These are phyloP conservation scores for Melieria crassipennis DNA, from an alignment of 2,888 invertebrate species.

Conservation along the genomic window DNA sequence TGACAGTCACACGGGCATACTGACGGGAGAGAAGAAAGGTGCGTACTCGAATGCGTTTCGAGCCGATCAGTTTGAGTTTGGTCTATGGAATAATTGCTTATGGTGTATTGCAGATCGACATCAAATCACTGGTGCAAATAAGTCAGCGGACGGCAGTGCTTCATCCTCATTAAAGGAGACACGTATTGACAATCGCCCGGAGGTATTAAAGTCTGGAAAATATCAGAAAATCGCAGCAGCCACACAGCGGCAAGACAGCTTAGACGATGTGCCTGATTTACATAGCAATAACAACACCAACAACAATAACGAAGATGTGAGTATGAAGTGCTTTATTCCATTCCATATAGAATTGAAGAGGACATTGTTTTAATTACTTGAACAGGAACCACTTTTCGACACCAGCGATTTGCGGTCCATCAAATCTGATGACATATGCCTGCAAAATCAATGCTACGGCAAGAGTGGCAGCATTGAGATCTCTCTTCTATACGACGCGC, in stretches of 20 bases:
- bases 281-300: conserved; percentile 74
- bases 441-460: conserved; percentile 64
- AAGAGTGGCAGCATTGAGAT: conserved; percentile 85
- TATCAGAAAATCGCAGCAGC: conserved; percentile 54
- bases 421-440: conserved; percentile 64
- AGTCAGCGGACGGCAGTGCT: conserved; percentile 47
- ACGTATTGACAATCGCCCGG: conserved; percentile 70
- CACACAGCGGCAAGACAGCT: conserved; percentile 55
- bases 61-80: not conserved
- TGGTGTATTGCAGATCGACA: conserved; percentile 47
- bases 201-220: conserved; percentile 51
- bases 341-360: not conserved
- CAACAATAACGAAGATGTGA: conserved; percentile 74
- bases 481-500: conserved; percentile 88
- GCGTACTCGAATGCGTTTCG: conserved; percentile 6
- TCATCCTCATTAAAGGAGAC: conserved; percentile 70
- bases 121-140: conserved; percentile 42
- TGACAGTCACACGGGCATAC: conserved; percentile 63
- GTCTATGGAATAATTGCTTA: not conserved
- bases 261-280: conserved; percentile 67
- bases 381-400: conserved; percentile 65
- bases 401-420: conserved; percentile 65
- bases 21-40: conserved; percentile 64
- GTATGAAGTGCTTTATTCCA: conserved; percentile 45
- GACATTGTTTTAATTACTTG: conserved; percentile 8